phyloP scores from a whole-genome alignment of 2,888 invertebrate species.

The Girardia tigrina region DNA sequence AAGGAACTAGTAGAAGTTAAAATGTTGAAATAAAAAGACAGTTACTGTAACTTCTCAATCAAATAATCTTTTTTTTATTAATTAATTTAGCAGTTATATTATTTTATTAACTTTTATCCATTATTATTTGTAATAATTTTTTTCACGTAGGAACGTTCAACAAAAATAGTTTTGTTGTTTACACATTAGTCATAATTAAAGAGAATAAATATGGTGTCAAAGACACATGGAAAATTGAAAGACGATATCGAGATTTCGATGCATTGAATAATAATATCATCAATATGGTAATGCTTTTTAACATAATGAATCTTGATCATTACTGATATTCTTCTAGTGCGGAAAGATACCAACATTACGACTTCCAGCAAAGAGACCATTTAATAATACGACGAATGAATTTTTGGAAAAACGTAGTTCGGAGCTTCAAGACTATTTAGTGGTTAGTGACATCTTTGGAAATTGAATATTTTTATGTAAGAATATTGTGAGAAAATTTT shows the following conservation, averaged over 20 bases:
- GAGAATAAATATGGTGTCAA: neutral
- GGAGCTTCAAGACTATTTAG: conserved; percentile 64
- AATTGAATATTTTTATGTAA: no score
- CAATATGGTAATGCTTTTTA: neutral
- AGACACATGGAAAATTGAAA: conserved; percentile 25
- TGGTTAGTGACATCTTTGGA: no score
- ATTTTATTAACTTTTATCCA: no score
- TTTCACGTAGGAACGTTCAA: no score
- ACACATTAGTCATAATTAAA: conserved; percentile 26
- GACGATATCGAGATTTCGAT: conserved; percentile 28
- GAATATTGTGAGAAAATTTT: no score
- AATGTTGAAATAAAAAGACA: no score
- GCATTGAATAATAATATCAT: neutral
- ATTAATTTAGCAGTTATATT: no score
- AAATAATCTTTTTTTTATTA: no score
- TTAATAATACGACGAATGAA: conserved; percentile 69
- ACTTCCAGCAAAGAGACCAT: conserved; percentile 80
- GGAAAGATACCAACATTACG: conserved; percentile 63
- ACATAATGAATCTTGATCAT: neutral
- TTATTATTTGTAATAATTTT: no score
- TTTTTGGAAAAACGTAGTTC: conserved; percentile 69
- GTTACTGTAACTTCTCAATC: no score
- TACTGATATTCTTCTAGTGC: conserved; percentile 57
- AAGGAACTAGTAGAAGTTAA: no score
- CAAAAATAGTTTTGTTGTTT: neutral